Conservation (phyloP, 2,113 vertebrate species). For the Prionailurus bengalensis region DNA sequence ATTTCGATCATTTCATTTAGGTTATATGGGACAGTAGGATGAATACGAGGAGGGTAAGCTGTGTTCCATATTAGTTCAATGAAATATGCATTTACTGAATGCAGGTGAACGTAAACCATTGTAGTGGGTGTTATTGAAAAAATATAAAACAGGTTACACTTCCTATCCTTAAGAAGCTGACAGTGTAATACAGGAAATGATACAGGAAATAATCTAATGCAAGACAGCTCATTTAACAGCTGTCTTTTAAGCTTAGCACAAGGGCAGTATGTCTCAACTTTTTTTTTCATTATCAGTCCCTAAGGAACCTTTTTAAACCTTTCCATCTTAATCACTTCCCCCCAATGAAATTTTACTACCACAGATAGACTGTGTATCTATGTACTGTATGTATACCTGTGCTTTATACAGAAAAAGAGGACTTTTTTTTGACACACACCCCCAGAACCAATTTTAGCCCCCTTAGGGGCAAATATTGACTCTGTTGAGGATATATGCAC, state of each 20-base stretch:
- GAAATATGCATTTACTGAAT: neutral
- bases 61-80: conserved; percentile 7
- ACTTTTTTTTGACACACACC: neutral
- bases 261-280: neutral
- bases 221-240: neutral
- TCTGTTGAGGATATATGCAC: neutral
- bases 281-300: neutral
- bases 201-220: neutral
- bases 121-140: conserved; percentile 37
- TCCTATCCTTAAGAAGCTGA: conserved; percentile 10
- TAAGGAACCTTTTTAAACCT: neutral
- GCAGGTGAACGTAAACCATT: neutral
- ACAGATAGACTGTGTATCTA: conserved; percentile 7
- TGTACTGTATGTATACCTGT: neutral
- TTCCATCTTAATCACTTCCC: neutral
- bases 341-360: conserved; percentile 15
- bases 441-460: neutral
- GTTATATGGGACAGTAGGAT: neutral
- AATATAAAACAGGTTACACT: conserved; percentile 13
- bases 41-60: neutral
- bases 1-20: conserved; percentile 10
- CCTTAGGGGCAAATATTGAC: neutral
- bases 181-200: neutral
- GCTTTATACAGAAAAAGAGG: neutral
- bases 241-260: neutral